Base-by-base conservation (phyloP, 2,113 vertebrate species). In the Tetraodon nigroviridis region DNA sequence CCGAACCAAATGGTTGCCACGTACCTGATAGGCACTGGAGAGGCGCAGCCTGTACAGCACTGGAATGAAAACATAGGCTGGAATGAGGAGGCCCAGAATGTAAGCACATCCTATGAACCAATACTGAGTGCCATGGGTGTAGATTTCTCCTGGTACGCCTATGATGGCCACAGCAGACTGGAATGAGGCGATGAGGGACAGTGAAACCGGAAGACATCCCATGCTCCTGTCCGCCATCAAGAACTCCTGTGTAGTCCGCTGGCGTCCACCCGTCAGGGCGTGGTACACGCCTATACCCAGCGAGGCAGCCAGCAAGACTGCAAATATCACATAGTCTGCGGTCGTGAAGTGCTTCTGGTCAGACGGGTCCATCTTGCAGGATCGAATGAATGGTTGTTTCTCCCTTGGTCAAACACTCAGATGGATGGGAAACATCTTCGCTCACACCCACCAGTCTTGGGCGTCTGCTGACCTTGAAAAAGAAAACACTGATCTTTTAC, bases 21-120 rank as follows among this genome's bases (percentile, higher is more conserved):
- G 13, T 42, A 95, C 96, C 94, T 98, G 90, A 1, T 98, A 97
- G 51, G 91, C 88, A 61, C 95, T 98, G 80, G 92, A 93, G 54
- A 98, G 85, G 6, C 29, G 85, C 63, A 98, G 86, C 18, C 93
- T 92, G 90, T 98, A 98, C 84, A 98, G 94, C 59, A 97, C 7
- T 0, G 96, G 96, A 75, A 98, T 92, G 87, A 97, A 98, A 83
- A 98, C 0, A 13, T 94, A 93, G 0, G 94, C 95, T 0, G 96
- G 94, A 66, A 98, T 94, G 71, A 98, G 77, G 53, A 98, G 91
- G 6, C 96, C 96, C 65, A 97, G 84, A 21, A 98, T 22, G 75
- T 98, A 98, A 69, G 89, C 91, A 71, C 91, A 94, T 66, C 95
- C 96, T 0, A 98, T 92, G 86, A 98, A 98, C 96, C 96, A 98